phyloP scores from a whole-genome alignment of 2,888 invertebrate genomes.

The Acleris sparsana region DNA sequence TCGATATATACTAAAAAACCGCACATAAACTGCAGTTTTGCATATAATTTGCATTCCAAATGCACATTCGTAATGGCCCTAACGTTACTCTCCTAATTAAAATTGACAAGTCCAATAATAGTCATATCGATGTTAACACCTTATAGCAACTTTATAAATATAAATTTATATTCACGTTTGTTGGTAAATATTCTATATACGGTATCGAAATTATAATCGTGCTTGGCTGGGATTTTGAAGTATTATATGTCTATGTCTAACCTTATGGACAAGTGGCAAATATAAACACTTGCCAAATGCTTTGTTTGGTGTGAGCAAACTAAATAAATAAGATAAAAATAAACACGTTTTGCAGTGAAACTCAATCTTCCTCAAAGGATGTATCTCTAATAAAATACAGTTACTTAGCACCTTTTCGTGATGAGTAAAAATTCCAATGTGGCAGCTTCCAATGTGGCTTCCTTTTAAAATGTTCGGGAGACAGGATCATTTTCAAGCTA shows the following conservation, averaged over 20 bases:
- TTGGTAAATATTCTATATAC: conserved; percentile 22
- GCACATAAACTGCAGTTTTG: too few species aligned
- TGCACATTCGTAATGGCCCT: neutral
- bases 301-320: conserved; percentile 66
- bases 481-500: too few species aligned
- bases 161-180: neutral
- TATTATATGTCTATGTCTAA: conserved; percentile 32
- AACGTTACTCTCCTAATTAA: neutral
- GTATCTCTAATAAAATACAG: too few species aligned
- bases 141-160: neutral
- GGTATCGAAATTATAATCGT: conserved; percentile 50
- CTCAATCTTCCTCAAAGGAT: too few species aligned
- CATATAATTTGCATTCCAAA: neutral
- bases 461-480: too few species aligned
- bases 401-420: too few species aligned
- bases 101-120: neutral
- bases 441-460: too few species aligned
- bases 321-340: conserved; percentile 21
- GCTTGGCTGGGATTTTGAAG: conserved; percentile 63
- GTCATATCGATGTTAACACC: neutral
- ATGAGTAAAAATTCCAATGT: too few species aligned
- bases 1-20: too few species aligned
- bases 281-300: conserved; percentile 65
- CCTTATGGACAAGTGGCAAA: conserved; percentile 39
- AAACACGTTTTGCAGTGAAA: too few species aligned